Evolutionary conservation across 1,140 invertebrate species (phyloP), one percentile per base, ranked within the genome.

Genomic region (Sycophaga agraensis): DNA sequence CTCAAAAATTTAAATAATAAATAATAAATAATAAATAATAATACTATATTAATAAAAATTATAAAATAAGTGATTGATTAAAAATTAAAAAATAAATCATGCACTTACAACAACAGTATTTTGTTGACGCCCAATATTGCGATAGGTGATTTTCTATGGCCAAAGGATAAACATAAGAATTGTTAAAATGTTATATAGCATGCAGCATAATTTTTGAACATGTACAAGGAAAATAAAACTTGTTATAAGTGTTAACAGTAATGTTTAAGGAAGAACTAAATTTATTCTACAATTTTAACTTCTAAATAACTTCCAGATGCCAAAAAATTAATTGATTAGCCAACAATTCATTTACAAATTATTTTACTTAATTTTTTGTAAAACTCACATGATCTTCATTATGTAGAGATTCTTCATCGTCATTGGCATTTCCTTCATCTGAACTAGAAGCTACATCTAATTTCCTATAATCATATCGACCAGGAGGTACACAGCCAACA

Each of bases 401-500:
- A 55, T 66, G 57, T 16, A n/a, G 68, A 46, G 55, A 65, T 35
- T 70, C 61, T 39, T 5, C 57, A 60, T 70, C 61, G 14, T 73
- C 73, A 16, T 21, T n/a, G 61, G 51, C 48, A 46, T 64, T 67
- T 17, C 59, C 65, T 12, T 81, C 79, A 46, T 79, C 77, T 5
- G 76, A 79, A 62, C 67, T 77, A 35, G 68, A 66, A 7, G 67
- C 48, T 21, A 61, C 69, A 14, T 79, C 73, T 21, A 79, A 24
- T 67, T 72, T 77, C 53, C 69, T 72, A 48, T 73, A 76, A 49
- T 66, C 67, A 17, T 68, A 65, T 49, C 74, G 70, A 53, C 76
- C 70, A 9, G 85, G 81, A 45, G 80, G 68, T 40, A 78, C 68
- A 67, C 84, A 87, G 4, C 87, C 88, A 37, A 95, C 88, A 73